These are phyloP conservation scores for Perca schrenkii DNA, from an alignment of 2,113 vertebrate genomes.

Conservation along the genomic window DNA sequence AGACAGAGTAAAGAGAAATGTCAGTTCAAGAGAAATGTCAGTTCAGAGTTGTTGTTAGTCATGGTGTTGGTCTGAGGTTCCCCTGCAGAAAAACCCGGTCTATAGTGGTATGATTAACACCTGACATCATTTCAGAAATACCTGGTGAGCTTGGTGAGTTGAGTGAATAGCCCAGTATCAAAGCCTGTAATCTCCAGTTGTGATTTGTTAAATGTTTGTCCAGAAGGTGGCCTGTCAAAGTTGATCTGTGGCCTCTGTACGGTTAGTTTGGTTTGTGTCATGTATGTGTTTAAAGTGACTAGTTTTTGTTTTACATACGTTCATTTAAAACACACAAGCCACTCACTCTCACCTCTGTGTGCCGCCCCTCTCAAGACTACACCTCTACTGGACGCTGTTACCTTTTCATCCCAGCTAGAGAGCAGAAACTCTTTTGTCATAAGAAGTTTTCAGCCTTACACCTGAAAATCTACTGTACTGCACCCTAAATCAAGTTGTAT, in stretches of 20 bases:
- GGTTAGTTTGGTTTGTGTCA: slow-evolving; percentile 66
- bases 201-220: slow-evolving; percentile 36
- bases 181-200: slow-evolving; percentile 41
- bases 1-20: slow-evolving; percentile 64
- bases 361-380: slow-evolving; percentile 20
- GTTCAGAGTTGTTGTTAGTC: slow-evolving; percentile 76
- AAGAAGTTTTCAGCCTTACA: slow-evolving; percentile 18
- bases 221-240: slow-evolving; percentile 31
- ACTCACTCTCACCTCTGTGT: slow-evolving; percentile 47
- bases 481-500: slow-evolving; percentile 31
- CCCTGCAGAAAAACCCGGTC: slow-evolving; percentile 57
- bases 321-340: slow-evolving; percentile 57
- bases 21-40: slow-evolving; percentile 80
- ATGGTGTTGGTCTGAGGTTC: slow-evolving; percentile 79
- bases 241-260: slow-evolving; percentile 35
- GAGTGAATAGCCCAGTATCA: slow-evolving; percentile 21
- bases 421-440: slow-evolving; percentile 1
- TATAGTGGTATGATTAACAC: slow-evolving; percentile 38
- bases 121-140: slow-evolving; percentile 42
- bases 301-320: slow-evolving; percentile 63
- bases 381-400: slow-evolving; percentile 27
- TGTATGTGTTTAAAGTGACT: slow-evolving; percentile 72
- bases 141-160: slow-evolving; percentile 20
- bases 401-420: slow-evolving; percentile 11
- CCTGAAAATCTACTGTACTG: slow-evolving; percentile 41